Evolutionary conservation across 2,888 invertebrate genomes (phyloP).

Genomic region (Cosmorhoe ocellata): DNA sequence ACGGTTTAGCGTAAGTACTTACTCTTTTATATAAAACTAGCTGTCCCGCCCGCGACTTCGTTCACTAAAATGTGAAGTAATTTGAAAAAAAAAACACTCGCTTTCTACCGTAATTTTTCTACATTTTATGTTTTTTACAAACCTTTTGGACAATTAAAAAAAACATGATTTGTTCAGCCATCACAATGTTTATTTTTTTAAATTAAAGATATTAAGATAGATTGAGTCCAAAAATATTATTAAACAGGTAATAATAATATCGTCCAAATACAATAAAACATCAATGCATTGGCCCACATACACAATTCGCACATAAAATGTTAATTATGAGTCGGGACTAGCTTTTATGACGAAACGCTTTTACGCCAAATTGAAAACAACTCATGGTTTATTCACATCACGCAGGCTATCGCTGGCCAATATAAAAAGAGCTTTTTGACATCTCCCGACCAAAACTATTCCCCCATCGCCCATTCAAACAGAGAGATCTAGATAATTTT

Average conservation of each 20-base stretch:
- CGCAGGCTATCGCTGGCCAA: constrained; percentile 54
- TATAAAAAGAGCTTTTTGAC: constrained; percentile 53
- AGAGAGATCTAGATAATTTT: constrained; percentile 42
- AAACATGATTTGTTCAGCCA: too few relatives aligned
- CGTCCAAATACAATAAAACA: constrained; percentile 39
- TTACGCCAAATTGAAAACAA: constrained; percentile 80
- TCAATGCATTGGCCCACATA: constrained; percentile 42
- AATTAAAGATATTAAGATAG: too few relatives aligned
- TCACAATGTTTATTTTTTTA: too few relatives aligned
- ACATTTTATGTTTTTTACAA: too few relatives aligned
- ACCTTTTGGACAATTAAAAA: too few relatives aligned
- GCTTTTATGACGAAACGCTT: constrained; percentile 76
- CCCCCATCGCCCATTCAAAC: constrained; percentile 35
- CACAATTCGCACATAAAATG: constrained; percentile 62
- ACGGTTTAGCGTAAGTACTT: too few relatives aligned
- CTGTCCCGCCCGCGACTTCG: too few relatives aligned
- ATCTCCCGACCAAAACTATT: constrained; percentile 35
- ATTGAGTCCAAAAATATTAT: constrained; percentile 1
- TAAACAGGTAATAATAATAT: too few relatives aligned
- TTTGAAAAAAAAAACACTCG: too few relatives aligned
- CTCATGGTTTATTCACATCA: constrained; percentile 79
- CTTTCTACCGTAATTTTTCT: too few relatives aligned
- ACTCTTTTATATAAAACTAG: too few relatives aligned
- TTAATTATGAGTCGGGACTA: constrained; percentile 66
- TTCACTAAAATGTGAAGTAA: too few relatives aligned